These are phyloP conservation scores for Glomeris marginata DNA, from an alignment of 2,888 invertebrate species.

Conservation along the genomic window DNA sequence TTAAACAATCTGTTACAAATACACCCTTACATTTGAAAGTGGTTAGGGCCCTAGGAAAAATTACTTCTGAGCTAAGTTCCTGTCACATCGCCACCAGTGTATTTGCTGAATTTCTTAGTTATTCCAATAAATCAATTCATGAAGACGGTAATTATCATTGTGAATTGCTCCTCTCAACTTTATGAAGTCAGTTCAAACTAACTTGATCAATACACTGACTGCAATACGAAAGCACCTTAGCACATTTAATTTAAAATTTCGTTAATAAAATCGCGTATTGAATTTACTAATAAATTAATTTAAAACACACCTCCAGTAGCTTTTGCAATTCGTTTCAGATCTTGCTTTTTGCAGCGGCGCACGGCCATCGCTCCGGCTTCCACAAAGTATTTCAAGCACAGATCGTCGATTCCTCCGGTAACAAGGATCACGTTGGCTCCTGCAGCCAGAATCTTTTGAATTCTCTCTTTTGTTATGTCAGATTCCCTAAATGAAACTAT, in stretches of 20 bases:
- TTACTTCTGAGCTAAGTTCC: too few species aligned
- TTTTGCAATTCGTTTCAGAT: conserved; percentile 94
- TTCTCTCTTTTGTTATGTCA: conserved; percentile 95
- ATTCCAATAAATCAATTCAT: too few species aligned
- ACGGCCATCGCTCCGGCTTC: conserved; percentile 97
- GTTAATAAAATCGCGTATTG: too few species aligned
- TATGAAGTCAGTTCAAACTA: too few species aligned
- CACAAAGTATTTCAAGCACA: conserved; percentile 96
- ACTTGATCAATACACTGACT: too few species aligned
- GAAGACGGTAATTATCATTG: too few species aligned
- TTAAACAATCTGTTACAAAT: too few species aligned
- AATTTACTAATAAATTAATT: conserved; percentile 1
- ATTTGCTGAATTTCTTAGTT: too few species aligned
- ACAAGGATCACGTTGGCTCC: conserved; percentile 93
- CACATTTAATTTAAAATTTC: conserved; percentile 2
- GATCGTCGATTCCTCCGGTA: conserved; percentile 93
- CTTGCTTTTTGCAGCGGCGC: conserved; percentile 82
- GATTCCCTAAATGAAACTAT: conserved; percentile 59
- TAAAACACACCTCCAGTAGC: conserved; percentile 70
- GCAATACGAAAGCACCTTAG: neutral
- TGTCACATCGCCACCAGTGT: too few species aligned
- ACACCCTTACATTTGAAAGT: too few species aligned
- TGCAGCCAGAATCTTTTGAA: conserved; percentile 81
- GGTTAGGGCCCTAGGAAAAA: too few species aligned
- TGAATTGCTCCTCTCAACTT: too few species aligned